Evolutionary conservation across 2,888 invertebrate species (phyloP).

Genomic region (Himalopsyche tibetana): DNA sequence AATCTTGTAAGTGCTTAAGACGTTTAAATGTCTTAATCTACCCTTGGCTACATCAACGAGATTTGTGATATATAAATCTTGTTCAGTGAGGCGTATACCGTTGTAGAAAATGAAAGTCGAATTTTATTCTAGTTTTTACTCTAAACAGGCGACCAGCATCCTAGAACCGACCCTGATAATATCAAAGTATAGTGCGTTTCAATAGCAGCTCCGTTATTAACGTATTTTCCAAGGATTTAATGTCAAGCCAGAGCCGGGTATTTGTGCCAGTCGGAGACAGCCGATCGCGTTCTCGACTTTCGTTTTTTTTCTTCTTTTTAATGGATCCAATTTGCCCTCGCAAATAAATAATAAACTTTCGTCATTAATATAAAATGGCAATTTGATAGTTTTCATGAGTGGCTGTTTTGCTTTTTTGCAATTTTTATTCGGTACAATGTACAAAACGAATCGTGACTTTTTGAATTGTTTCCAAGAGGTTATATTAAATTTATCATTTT

Average conservation of each 20-base stretch:
- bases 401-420: not conserved
- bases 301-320: not conserved
- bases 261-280: not conserved
- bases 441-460: not conserved
- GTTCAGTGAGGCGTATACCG: too few species aligned
- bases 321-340: conserved; percentile 32
- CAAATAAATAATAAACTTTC: conserved; percentile 38
- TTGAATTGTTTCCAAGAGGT: not conserved
- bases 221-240: not conserved
- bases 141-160: too few species aligned
- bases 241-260: not conserved
- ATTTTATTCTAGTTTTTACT: too few species aligned
- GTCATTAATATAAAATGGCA: conserved; percentile 26
- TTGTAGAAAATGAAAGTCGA: too few species aligned
- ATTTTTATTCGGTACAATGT: not conserved
- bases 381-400: conserved; percentile 20
- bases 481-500: too few species aligned
- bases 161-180: too few species aligned
- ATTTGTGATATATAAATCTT: too few species aligned
- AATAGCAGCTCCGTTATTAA: not conserved
- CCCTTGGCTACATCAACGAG: too few species aligned
- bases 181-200: not conserved
- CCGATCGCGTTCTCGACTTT: conserved; percentile 23
- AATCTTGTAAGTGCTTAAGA: too few species aligned
- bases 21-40: too few species aligned